A percentile compares a stretch with the other conserved stretches of the same genome.
Conservation (phyloP, 2,113 vertebrate genomes). For the Podocnemis expansa region DNA sequence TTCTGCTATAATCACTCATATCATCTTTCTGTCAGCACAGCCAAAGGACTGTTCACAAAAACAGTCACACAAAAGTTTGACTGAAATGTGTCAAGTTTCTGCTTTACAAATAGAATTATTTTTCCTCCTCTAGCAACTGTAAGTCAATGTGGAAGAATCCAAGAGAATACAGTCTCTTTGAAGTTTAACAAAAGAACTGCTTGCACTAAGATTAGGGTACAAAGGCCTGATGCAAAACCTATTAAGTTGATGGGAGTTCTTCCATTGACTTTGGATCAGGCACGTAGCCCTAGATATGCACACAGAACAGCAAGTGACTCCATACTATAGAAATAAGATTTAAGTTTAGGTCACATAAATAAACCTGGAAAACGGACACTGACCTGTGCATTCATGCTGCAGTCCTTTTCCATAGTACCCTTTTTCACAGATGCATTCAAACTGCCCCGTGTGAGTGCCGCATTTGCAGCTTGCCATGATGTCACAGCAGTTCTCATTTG, state of each 20-base stretch:
- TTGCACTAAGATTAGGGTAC: neutral
- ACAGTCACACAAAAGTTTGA: neutral
- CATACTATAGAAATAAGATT: neutral
- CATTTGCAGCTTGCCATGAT: conserved; percentile 97
- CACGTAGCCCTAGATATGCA: neutral
- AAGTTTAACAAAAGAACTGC: neutral
- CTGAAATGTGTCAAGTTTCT: neutral
- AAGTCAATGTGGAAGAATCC: neutral
- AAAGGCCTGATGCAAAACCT: neutral
- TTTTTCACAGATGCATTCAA: conserved; percentile 96
- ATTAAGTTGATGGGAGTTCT: neutral
- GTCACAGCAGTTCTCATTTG: conserved; percentile 90
- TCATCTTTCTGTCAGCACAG: neutral
- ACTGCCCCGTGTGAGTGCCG: conserved; percentile 96
- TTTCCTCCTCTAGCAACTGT: neutral
- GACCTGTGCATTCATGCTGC: conserved; percentile 92
- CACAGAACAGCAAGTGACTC: rapidly evolving
- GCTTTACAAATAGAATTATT: neutral
- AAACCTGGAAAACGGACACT: conserved; percentile 27
- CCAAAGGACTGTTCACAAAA: neutral
- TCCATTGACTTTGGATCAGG: neutral
- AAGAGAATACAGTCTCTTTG: neutral
- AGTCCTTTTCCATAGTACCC: conserved; percentile 96
- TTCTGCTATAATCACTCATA: neutral
- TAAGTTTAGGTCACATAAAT: neutral